Evolutionary conservation across 2,888 invertebrate species (phyloP), one percentile per base, ranked within the genome.

Genomic region (Cryptus viduatorius): DNA sequence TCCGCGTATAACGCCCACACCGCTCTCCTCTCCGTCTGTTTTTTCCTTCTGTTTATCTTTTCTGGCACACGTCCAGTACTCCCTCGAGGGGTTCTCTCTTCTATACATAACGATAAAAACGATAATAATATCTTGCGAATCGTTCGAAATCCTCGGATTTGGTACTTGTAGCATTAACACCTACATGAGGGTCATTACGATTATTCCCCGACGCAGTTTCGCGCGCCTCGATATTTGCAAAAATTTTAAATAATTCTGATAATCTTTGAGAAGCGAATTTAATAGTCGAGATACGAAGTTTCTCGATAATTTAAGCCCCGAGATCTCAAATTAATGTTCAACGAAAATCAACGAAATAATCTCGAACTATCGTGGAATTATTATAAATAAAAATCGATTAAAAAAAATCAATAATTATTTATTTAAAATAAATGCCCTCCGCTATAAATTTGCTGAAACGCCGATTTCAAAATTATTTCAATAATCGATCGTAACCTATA

Each of bases 1-100:
- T 90, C 88, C 88, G 86, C 86, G 84, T 59, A 46, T 84, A 86
- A 89, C 91, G 87, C 89, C 90, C 88, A 90, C 90, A 88, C 89
- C 37, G 84, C 68, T 24, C 67, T 46, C 73, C 50, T 79, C 73
- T 77, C 72, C 61, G 53, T 77, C 73, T 76, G 59, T 50, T 72
- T 76, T 24, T 79, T 37, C 19, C 68, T 71, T 65, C 53, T 42
- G 56, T 48, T 48, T 56, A 24, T 79, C 75, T 69, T 79, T 71
- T 37, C 71, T 84, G 82, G 84, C 83, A 76, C 75, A 81, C 67
- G 78, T 82, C 72, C 83, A 83, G 72, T 71, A 64, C 59, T 84
- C 81, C 79, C 82, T 79, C 53, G 73, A n/a, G 76, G 77, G 76
- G 79, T 65, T 79, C 80, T 75, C 65, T 37, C 56, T 53, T 84